Percentiles rank a stretch among this genome's conserved stretches.
Conservation (phyloP, 2,888 invertebrate genomes). For the Biston stratarius region DNA sequence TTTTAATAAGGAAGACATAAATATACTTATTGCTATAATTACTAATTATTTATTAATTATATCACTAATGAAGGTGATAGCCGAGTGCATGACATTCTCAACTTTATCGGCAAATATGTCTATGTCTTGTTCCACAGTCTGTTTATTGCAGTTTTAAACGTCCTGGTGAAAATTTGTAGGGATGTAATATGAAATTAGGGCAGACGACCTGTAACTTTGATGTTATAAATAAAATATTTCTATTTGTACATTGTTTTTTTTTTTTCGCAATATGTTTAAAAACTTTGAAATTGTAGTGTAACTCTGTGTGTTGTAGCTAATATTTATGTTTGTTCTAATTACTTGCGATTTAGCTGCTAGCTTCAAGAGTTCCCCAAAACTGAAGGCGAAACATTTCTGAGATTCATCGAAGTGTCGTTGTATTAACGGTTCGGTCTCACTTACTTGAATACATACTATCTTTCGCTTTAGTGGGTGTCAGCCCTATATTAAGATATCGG, state of each 20-base stretch:
- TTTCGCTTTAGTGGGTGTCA: conserved; percentile 6
- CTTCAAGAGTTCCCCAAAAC: not conserved
- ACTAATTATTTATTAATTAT: too few species aligned
- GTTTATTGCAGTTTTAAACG: not conserved
- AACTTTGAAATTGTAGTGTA: not conserved
- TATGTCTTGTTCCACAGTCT: not conserved
- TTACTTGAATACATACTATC: not conserved
- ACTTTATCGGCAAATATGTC: not conserved
- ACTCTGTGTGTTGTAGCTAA: not conserved
- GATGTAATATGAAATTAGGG: not conserved
- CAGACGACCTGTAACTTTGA: not conserved
- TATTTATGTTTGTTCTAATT: not conserved
- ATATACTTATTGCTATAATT: too few species aligned
- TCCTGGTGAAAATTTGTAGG: not conserved
- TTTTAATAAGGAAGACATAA: too few species aligned
- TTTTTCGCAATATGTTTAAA: not conserved
- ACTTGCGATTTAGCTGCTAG: conserved; percentile 12
- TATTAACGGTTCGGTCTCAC: not conserved
- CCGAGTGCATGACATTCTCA: not conserved
- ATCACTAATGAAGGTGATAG: too few species aligned
- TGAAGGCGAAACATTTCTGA: not conserved
- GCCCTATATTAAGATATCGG: conserved; percentile 16
- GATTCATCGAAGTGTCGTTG: not conserved
- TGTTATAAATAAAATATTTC: too few species aligned
- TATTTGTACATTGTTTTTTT: too few species aligned